Percentiles rank a stretch among this genome's conserved stretches.
phyloP scores from a whole-genome alignment of 2,113 vertebrate genomes.

The Scomber scombrus region DNA sequence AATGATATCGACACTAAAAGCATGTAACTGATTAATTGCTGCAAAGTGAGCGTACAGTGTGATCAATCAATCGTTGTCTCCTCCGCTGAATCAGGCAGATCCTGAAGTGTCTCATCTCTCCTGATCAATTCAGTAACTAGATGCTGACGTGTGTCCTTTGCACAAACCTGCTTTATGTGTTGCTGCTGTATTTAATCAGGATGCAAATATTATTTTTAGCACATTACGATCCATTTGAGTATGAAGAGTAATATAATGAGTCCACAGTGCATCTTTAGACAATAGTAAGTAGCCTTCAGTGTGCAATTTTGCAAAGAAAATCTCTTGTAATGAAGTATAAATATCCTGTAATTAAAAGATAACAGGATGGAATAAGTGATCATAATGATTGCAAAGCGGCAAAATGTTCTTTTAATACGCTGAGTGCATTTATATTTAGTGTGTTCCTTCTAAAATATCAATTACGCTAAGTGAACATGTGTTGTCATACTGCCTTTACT shows the following conservation, averaged over 20 bases:
- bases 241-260: background rate
- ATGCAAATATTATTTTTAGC: background rate
- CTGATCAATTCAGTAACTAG: background rate
- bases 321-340: no score
- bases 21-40: conserved; percentile 23
- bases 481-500: background rate
- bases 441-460: background rate
- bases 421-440: background rate
- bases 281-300: background rate
- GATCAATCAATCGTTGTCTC: conserved; percentile 11
- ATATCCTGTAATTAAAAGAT: no score
- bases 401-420: background rate
- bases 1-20: conserved; percentile 12
- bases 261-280: background rate
- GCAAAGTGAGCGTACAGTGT: background rate
- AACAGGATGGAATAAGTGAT: no score
- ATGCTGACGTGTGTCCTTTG: background rate
- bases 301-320: no score
- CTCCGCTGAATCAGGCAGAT: background rate
- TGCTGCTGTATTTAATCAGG: background rate
- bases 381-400: no score
- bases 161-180: background rate
- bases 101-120: background rate
- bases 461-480: background rate
- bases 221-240: background rate